Evolutionary conservation across 2,888 invertebrate genomes (phyloP), one percentile per base, ranked within the genome.

Genomic region (Netelia inedita): DNA sequence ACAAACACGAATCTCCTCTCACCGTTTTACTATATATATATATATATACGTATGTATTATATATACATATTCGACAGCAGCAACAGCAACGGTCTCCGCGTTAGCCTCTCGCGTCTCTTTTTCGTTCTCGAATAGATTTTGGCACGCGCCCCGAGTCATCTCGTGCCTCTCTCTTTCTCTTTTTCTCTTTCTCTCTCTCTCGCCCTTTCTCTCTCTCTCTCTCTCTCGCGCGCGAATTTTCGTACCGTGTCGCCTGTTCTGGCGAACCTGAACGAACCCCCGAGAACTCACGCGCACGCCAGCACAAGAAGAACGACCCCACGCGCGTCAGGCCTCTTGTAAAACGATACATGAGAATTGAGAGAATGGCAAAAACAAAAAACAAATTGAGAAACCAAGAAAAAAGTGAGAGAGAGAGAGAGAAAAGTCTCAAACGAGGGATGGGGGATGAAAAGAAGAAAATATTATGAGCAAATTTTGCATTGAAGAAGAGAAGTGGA

Each of bases 51-150:
- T 63, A 11, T 28, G 28, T 23, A 63, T 23, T 11, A 28, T 63
- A 21, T 11, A 59, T 65, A 41, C 63, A 79, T 59, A 59, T 74
- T 63, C 68, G 76, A 63, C 76, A 84, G 72, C 76, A 81, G 75
- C 75, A 76, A 68, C 76, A 53, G 76, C 83, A 75, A 76, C 79
- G 65, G 35, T 75, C 21, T 21, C 55, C 75, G 76, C 35, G 35
- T 61, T 69, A 16, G 72, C 50, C 79, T 50, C 71, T 73, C 80
- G 28, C 66, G 55, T 73, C 41, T 68, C 63, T 79, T 73, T 83
- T 76, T 76, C 83, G 83, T 84, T 84, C 80, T 75, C 80, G 81
- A 84, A 84, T 84, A 84, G 84, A 84, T 84, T 80, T 84, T 84
- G 84, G 84, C 84, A 84, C 80, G 80, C 73, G 73, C 65, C 73